Base-by-base conservation (phyloP, 2,888 invertebrate genomes). In the Nomada ruficornis region DNA sequence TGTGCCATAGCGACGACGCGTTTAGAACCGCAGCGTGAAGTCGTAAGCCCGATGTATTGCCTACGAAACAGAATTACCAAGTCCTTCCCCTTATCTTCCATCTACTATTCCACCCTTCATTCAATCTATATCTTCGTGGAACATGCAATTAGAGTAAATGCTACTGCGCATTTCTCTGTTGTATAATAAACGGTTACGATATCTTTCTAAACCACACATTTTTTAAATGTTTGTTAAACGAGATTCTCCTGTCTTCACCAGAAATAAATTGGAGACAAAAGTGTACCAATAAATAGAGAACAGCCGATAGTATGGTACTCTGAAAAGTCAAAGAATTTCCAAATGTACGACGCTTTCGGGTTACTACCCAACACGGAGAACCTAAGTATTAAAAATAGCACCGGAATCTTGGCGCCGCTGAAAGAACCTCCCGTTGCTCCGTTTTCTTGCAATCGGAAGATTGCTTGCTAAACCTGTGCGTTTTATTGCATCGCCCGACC, bases 361-460 rank as follows among this genome's bases (percentile, higher is more conserved):
- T 15, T 44, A 36, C 29, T 71, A 18, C 47, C 71, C n/a, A 72
- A 81, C 67, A 18, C 71, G 54, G 52, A 7, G 74, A 63, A 52
- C 57, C 47, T 11, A 7, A 15, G 52, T 15, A 80, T 74, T 82
- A 74, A 82, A 80, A 82, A 82, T 80, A 82, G 62, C 68, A 29
- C 9, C 55, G 68, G 83, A 82, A 83, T 83, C 83, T 75, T 82
- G 82, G 82, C 82, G 81, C 76, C 82, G 65, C 50, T 47, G 64
- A 76, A 76, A 76, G 57, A 29, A 67, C 13, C 29, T 59, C 23
- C 5, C 57, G 10, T 50, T 71, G 73, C 70, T 67, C 54, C n/a
- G 59, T 70, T 74, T 74, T 74, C 65, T 54, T 55, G 54, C n/a
- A 44, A 59, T 65, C 18, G 36, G 26, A 26, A 20, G 7, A 42